Percentiles rank a stretch among this genome's conserved stretches.
These are phyloP conservation scores for Drosophila flavopinicola DNA, from an alignment of 2,888 invertebrate genomes.

Conservation along the genomic window DNA sequence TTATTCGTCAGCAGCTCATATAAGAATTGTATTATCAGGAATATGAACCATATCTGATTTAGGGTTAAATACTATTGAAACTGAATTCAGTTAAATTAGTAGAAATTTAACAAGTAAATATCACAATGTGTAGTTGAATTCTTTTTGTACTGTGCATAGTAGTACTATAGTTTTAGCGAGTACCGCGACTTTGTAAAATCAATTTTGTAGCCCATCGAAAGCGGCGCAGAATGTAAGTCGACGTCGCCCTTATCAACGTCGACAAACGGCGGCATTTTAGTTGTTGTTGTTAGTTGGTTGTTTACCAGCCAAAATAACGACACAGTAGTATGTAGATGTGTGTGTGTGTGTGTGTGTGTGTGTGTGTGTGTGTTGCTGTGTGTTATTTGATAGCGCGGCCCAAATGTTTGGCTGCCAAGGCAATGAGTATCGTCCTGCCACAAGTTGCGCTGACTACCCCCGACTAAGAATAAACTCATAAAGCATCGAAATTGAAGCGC, in stretches of 20 bases:
- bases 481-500: conserved; percentile 77
- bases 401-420: conserved; percentile 80
- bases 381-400: conserved; percentile 80
- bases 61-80: too few species aligned
- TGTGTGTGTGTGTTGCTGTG: conserved; percentile 28
- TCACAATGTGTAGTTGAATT: too few species aligned
- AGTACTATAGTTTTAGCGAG: conserved; percentile 86
- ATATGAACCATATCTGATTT: too few species aligned
- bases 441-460: conserved; percentile 74
- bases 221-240: conserved; percentile 42
- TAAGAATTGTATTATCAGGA: too few species aligned
- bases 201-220: conserved; percentile 65
- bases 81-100: too few species aligned
- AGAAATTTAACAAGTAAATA: too few species aligned
- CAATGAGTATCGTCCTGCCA: conserved; percentile 71
- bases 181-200: conserved; percentile 77
- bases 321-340: conserved; percentile 37
- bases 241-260: conserved; percentile 81
- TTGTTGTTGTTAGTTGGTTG: conserved; percentile 76
- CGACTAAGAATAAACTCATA: conserved; percentile 68
- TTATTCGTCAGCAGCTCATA: too few species aligned
- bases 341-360: conserved; percentile 11
- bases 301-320: conserved; percentile 80
- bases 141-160: too few species aligned
- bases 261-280: conserved; percentile 66